Evolutionary conservation across 2,797 vertebrate genomes (phyloP).

Genomic region (Buceros bicornis): DNA sequence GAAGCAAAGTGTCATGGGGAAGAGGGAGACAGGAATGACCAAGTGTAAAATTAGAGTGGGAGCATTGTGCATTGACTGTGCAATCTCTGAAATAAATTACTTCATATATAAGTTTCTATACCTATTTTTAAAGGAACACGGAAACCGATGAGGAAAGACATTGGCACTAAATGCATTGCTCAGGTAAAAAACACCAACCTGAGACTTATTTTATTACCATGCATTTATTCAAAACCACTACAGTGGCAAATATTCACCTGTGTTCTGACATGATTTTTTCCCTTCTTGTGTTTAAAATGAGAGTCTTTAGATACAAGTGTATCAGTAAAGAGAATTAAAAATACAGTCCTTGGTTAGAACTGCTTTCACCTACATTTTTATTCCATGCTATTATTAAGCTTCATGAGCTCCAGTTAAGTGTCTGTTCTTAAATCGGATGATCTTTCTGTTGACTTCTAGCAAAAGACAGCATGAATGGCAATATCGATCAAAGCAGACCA

Average conservation of each 20-base stretch:
- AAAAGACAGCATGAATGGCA: not conserved
- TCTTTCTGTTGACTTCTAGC: not conserved
- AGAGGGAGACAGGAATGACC: accelerated
- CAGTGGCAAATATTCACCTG: not conserved
- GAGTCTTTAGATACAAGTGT: not conserved
- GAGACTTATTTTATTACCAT: not conserved
- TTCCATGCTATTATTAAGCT: not conserved
- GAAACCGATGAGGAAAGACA: not conserved
- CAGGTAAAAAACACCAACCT: not conserved
- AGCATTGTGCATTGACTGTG: not conserved
- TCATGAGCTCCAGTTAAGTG: not conserved
- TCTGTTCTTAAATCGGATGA: not conserved
- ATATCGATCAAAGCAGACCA: not conserved
- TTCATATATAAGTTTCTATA: not conserved
- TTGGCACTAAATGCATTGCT: not conserved
- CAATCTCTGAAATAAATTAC: not conserved
- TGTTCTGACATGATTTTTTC: not conserved
- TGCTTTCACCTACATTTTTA: not conserved
- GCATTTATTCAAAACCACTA: not conserved
- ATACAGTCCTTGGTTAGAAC: not conserved
- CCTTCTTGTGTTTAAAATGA: not conserved
- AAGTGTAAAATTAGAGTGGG: not conserved
- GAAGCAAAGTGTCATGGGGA: not conserved
- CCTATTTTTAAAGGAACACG: not conserved
- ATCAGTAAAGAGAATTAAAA: not conserved